phyloP scores from a whole-genome alignment of 2,113 vertebrate species.

The Psophia crepitans region DNA sequence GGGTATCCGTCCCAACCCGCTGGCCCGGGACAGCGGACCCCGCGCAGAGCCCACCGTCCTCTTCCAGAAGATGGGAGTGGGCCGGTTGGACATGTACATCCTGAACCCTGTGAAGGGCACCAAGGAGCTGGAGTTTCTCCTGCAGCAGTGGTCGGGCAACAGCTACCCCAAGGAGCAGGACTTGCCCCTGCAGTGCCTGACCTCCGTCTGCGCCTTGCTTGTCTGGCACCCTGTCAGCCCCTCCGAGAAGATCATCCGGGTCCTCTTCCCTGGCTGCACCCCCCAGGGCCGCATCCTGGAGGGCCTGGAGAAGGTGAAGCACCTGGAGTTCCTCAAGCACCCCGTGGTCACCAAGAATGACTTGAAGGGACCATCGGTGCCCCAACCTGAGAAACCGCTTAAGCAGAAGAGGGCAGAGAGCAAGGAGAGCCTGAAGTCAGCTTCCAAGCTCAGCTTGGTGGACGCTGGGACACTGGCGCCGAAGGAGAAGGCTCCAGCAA shows the following conservation, averaged over 20 bases:
- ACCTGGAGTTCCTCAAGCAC: slow-evolving; percentile 85
- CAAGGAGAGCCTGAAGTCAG: slow-evolving; percentile 83
- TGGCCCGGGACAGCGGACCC: slow-evolving; percentile 68
- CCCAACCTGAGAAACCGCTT: slow-evolving; percentile 52
- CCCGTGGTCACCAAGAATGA: slow-evolving; percentile 82
- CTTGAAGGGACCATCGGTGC: slow-evolving; percentile 21
- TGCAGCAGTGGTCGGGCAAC: slow-evolving; percentile 75
- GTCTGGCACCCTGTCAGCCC: slow-evolving; percentile 89
- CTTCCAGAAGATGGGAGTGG: slow-evolving; percentile 96
- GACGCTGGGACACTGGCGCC: rapidly evolving
- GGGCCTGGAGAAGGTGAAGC: slow-evolving; percentile 86
- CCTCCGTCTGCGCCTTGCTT: slow-evolving; percentile 86
- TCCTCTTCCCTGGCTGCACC: slow-evolving; percentile 89
- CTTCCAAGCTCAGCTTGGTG: slow-evolving; percentile 55
- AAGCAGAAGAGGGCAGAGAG: slow-evolving; percentile 81
- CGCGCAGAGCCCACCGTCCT: slow-evolving; percentile 80
- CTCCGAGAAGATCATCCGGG: slow-evolving; percentile 86
- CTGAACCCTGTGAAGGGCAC: slow-evolving; percentile 83
- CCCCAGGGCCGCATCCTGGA: slow-evolving; percentile 87
- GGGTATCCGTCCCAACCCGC: slow-evolving; percentile 74
- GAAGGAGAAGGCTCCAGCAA: neutral
- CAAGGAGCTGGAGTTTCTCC: slow-evolving; percentile 77
- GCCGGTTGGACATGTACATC: slow-evolving; percentile 88
- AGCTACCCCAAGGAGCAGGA: slow-evolving; percentile 52
- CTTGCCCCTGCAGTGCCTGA: slow-evolving; percentile 74